Evolutionary conservation across 2,888 invertebrate species (phyloP).

Genomic region (Ceramica pisi): DNA sequence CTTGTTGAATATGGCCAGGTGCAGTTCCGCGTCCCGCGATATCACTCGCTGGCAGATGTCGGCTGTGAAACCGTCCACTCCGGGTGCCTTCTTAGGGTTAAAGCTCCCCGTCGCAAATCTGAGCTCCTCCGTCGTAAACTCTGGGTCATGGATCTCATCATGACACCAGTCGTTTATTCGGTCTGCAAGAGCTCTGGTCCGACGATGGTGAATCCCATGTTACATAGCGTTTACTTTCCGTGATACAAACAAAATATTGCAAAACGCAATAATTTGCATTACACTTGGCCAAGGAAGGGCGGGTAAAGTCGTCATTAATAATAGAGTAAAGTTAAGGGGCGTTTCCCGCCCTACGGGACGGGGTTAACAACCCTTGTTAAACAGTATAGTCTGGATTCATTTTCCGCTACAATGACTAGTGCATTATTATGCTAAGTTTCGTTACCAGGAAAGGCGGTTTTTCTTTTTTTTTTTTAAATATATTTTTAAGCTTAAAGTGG

Average conservation of each 20-base stretch:
- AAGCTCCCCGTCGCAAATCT: too few relatives aligned
- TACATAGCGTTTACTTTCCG: slow-evolving; percentile 73
- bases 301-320: slow-evolving; percentile 88
- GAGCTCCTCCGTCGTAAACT: too few relatives aligned
- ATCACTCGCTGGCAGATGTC: too few relatives aligned
- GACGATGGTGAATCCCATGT: slow-evolving; percentile 63
- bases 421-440: slow-evolving; percentile 79
- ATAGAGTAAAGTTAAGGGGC: slow-evolving; percentile 88
- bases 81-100: too few relatives aligned
- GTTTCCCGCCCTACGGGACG: slow-evolving; percentile 78
- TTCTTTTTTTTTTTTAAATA: slow-evolving; percentile 1
- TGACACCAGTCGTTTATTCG: too few relatives aligned
- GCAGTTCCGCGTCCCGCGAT: too few relatives aligned
- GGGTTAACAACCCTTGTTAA: slow-evolving; percentile 88
- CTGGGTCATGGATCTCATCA: too few relatives aligned
- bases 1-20: too few relatives aligned
- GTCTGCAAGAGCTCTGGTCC: too few relatives aligned
- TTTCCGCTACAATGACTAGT: slow-evolving; percentile 81
- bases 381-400: slow-evolving; percentile 81
- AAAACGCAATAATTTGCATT: slow-evolving; percentile 88
- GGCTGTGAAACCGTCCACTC: too few relatives aligned
- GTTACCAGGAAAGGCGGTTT: slow-evolving; percentile 50
- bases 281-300: slow-evolving; percentile 82
- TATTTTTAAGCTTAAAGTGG: slow-evolving; percentile 35
- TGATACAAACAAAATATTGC: slow-evolving; percentile 85